Evolutionary conservation across 92 coral and sea anemone genomes (phyloP).

Genomic region (Micromussa lordhowensis): DNA sequence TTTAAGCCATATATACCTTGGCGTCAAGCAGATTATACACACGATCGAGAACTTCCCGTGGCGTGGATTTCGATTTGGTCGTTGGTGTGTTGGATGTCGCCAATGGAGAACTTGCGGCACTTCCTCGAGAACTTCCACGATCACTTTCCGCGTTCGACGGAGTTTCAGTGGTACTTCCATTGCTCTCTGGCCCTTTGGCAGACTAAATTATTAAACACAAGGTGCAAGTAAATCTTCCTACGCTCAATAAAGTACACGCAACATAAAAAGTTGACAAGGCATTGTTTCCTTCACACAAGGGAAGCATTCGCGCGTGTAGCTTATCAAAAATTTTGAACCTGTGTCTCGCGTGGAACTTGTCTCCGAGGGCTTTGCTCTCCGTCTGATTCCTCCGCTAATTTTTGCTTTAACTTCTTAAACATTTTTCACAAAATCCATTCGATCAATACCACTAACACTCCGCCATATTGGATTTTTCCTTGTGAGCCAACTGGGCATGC

Average conservation of each 20-base stretch:
- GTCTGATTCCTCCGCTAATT: slow-evolving; percentile 93
- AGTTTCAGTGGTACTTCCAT: slow-evolving; percentile 36
- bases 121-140: slow-evolving; percentile 1
- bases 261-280: slow-evolving; percentile 28
- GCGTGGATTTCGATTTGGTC: slow-evolving; percentile 79
- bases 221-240: neutral
- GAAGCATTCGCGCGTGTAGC: slow-evolving; percentile 59
- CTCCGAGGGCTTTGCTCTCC: slow-evolving; percentile 87
- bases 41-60: slow-evolving; percentile 94
- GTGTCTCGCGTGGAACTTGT: slow-evolving; percentile 27
- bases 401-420: slow-evolving; percentile 96
- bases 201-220: slow-evolving; percentile 36
- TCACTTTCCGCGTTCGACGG: slow-evolving; percentile 17
- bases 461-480: slow-evolving; percentile 93
- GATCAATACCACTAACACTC: slow-evolving; percentile 62
- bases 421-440: slow-evolving; percentile 70
- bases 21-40: slow-evolving; percentile 90
- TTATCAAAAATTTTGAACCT: slow-evolving; percentile 14
- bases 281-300: slow-evolving; percentile 36
- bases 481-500: slow-evolving; percentile 39
- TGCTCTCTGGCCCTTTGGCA: slow-evolving; percentile 31
- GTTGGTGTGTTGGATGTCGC: slow-evolving; percentile 45
- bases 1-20: slow-evolving; percentile 27
- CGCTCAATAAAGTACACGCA: slow-evolving; percentile 27
- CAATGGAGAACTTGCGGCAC: slow-evolving; percentile 37